These are phyloP conservation scores for Aramus guarauna DNA, from an alignment of 2,113 vertebrate species.

Conservation along the genomic window DNA sequence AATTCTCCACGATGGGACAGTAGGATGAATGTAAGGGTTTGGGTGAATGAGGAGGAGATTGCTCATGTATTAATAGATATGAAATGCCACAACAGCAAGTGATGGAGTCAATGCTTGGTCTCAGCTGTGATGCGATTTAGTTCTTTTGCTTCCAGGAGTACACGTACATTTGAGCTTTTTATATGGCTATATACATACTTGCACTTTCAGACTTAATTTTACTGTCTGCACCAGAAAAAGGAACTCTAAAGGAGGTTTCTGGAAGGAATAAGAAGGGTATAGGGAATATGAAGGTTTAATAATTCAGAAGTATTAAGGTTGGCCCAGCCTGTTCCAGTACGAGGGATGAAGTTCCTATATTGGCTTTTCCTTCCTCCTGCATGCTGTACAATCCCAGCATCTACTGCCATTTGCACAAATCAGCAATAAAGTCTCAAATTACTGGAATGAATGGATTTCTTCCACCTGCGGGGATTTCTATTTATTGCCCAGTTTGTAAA, in stretches of 20 bases:
- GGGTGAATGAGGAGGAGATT: neutral
- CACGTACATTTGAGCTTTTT: neutral
- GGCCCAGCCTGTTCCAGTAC: neutral
- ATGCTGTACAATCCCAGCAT: neutral
- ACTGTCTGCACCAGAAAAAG: neutral
- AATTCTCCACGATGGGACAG: neutral
- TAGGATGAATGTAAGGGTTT: neutral
- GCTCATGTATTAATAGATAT: neutral
- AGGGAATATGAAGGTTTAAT: neutral
- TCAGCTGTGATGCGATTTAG: neutral
- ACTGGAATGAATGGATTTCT: neutral
- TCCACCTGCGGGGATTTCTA: neutral
- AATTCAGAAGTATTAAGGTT: neutral
- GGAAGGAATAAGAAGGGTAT: neutral
- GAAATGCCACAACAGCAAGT: neutral
- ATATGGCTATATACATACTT: neutral
- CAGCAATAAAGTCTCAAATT: neutral
- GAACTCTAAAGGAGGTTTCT: neutral
- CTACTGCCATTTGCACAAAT: neutral
- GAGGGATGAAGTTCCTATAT: neutral
- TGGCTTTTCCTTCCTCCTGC: neutral
- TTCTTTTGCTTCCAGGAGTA: neutral
- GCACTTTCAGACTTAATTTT: neutral
- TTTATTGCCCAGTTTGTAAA: neutral
- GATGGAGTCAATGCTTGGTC: fast-evolving